These are phyloP conservation scores for Harpagoxenus sublaevis DNA, from an alignment of 2,888 invertebrate species.

Conservation along the genomic window DNA sequence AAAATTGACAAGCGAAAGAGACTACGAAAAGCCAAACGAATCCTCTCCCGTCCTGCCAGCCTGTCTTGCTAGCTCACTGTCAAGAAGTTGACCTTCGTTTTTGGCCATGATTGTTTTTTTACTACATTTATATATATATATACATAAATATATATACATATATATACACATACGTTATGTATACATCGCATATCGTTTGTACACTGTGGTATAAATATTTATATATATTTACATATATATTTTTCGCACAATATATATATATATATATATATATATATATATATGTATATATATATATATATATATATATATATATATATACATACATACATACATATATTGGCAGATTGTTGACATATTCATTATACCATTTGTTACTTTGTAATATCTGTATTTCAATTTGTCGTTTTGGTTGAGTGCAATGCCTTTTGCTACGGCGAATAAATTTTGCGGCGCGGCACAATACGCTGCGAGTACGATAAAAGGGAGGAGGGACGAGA, in stretches of 20 bases:
- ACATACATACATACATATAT: slow-evolving; percentile 66
- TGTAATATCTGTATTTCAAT: slow-evolving; percentile 77
- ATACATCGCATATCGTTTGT: slow-evolving; percentile 58
- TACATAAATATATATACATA: slow-evolving; percentile 72
- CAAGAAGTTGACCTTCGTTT: slow-evolving; percentile 99
- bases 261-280: slow-evolving; percentile 72
- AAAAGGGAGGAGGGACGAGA: slow-evolving; percentile 61
- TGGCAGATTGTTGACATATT: slow-evolving; percentile 72
- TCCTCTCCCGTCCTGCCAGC: slow-evolving; percentile 79
- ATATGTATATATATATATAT: slow-evolving; percentile 18
- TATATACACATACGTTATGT: slow-evolving; percentile 71
- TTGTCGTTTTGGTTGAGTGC: slow-evolving; percentile 79
- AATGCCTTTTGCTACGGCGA: slow-evolving; percentile 75
- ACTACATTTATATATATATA: slow-evolving; percentile 85
- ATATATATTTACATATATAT: slow-evolving; percentile 69
- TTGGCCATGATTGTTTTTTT: slow-evolving; percentile 93
- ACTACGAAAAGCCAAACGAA: slow-evolving; percentile 46
- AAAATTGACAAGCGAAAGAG: slow-evolving; percentile 48
- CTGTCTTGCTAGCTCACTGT: slow-evolving; percentile 88
- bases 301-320: slow-evolving; percentile 72
- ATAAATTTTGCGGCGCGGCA: slow-evolving; percentile 61
- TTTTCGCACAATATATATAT: slow-evolving; percentile 70
- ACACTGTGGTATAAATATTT: slow-evolving; percentile 59
- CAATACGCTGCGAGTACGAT: slow-evolving; percentile 38
- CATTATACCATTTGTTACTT: slow-evolving; percentile 73